Conservation (phyloP, 2,797 vertebrate species). For the Arctocebus calabarensis region DNA sequence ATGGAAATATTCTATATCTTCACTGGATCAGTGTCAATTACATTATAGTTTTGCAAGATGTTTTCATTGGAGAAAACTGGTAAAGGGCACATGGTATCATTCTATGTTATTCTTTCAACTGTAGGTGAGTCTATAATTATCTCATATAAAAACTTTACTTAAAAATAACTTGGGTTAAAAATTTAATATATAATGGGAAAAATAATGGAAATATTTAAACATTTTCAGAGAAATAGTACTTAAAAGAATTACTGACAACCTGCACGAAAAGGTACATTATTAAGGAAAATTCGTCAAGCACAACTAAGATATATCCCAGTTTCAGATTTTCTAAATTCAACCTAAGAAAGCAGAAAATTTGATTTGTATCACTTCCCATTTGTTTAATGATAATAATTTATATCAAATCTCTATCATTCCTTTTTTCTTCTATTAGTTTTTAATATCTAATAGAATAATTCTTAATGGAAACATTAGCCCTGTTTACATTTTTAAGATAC, state of each 20-base stretch:
- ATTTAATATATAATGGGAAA: background rate
- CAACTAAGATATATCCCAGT: background rate
- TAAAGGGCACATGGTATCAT: accelerated
- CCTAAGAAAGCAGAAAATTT: background rate
- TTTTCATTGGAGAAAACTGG: background rate
- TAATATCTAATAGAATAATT: background rate
- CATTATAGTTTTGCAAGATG: background rate
- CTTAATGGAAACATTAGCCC: background rate
- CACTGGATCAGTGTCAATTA: background rate
- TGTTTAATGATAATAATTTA: background rate
- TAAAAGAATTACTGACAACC: background rate
- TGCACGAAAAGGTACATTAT: background rate
- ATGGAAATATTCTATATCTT: background rate
- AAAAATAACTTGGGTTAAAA: background rate
- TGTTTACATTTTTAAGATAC: background rate
- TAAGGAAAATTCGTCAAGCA: background rate
- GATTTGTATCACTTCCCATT: background rate
- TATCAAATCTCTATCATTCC: too few species aligned
- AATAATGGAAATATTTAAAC: background rate
- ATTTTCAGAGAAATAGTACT: background rate
- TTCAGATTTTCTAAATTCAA: background rate
- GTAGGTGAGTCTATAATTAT: background rate
- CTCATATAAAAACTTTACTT: background rate
- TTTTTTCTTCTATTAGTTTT: background rate
- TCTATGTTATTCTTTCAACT: background rate